phyloP scores from a whole-genome alignment of 2,113 vertebrate species.

The Plotosus lineatus region DNA sequence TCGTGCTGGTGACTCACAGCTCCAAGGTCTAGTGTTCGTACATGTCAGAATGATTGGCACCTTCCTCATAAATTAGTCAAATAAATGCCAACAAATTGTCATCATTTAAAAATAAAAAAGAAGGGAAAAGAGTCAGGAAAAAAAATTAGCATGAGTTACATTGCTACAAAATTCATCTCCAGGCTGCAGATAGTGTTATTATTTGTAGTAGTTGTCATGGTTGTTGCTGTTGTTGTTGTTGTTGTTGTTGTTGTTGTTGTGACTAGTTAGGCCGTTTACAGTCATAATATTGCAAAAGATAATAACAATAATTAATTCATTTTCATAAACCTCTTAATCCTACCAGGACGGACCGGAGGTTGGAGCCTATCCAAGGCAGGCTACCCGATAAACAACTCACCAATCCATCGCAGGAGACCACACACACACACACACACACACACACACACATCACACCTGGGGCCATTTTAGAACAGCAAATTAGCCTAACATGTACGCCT shows the following conservation, averaged over 20 bases:
- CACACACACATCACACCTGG: too few species aligned
- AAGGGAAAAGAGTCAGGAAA: background rate
- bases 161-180: background rate
- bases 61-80: background rate
- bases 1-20: background rate
- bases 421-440: too few species aligned
- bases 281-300: background rate
- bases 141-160: background rate
- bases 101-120: background rate
- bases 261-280: background rate
- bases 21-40: background rate
- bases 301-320: background rate
- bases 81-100: background rate
- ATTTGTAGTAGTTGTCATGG: too few species aligned
- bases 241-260: background rate
- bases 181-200: too few species aligned
- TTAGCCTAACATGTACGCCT: too few species aligned
- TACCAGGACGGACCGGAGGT: too few species aligned
- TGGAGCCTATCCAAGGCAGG: too few species aligned
- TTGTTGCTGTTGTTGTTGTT: background rate
- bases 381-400: too few species aligned
- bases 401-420: too few species aligned
- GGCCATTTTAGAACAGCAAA: too few species aligned
- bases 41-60: background rate
- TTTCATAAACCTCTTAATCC: background rate